Percentiles rank a stretch among this genome's conserved stretches.
Conservation (phyloP, 2,888 invertebrate species). For the Parnassius mnemosyne region DNA sequence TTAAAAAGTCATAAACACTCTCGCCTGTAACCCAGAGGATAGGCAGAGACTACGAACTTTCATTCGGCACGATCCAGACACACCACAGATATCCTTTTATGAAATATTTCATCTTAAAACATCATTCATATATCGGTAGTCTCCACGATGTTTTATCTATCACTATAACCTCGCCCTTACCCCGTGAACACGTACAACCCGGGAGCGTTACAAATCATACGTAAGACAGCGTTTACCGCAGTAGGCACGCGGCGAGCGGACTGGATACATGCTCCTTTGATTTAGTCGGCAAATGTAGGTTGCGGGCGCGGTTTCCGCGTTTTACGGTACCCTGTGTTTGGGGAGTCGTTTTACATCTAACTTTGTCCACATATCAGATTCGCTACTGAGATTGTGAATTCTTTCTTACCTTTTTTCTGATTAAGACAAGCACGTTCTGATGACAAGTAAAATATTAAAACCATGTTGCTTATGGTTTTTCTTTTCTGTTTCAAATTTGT, state of each 20-base stretch:
- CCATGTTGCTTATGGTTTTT: too few species aligned
- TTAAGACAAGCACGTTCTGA: background rate
- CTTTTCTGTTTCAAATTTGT: too few species aligned
- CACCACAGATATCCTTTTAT: too few species aligned
- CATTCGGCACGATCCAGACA: too few species aligned
- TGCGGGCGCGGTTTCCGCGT: slow-evolving; percentile 18
- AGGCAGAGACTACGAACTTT: too few species aligned
- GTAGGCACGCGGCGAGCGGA: slow-evolving; percentile 7
- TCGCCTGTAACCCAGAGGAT: too few species aligned
- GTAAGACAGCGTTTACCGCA: slow-evolving; percentile 32
- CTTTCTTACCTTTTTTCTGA: background rate
- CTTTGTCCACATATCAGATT: slow-evolving; percentile 10
- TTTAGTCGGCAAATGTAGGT: slow-evolving; percentile 13
- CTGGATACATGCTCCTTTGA: slow-evolving; percentile 22
- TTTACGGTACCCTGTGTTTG: slow-evolving; percentile 7
- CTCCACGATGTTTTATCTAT: background rate
- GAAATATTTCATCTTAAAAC: too few species aligned
- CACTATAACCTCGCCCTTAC: slow-evolving; percentile 29
- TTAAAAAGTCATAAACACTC: too few species aligned
- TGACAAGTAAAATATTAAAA: too few species aligned
- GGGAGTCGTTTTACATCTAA: slow-evolving; percentile 1
- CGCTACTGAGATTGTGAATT: background rate
- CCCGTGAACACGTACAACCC: slow-evolving; percentile 58
- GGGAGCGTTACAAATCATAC: slow-evolving; percentile 77
- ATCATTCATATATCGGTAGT: too few species aligned